phyloP scores from a whole-genome alignment of 2,113 vertebrate genomes.

The Polypterus senegalus region DNA sequence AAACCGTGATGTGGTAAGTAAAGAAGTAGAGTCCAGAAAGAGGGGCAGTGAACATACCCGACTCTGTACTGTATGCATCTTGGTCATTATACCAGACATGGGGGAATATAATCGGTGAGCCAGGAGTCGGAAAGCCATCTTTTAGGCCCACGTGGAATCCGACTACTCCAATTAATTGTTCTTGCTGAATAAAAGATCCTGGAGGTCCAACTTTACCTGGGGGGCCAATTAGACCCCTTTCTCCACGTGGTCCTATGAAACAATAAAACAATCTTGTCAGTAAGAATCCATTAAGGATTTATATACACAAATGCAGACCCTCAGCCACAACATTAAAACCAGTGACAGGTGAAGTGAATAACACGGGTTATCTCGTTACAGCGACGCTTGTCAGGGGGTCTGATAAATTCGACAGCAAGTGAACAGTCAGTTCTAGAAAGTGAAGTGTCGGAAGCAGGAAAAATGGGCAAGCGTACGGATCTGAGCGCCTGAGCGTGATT shows the following conservation, averaged over 20 bases:
- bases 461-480: too few relatives aligned
- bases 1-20: constrained; percentile 1
- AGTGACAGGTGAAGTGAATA: too few relatives aligned
- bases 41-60: neutral
- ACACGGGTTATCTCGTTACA: too few relatives aligned
- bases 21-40: neutral
- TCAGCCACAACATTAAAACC: too few relatives aligned
- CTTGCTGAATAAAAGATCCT: neutral
- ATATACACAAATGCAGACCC: too few relatives aligned
- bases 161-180: neutral
- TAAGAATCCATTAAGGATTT: too few relatives aligned
- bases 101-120: neutral
- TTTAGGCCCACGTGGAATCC: constrained; percentile 1
- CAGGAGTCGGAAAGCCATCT: neutral
- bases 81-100: constrained; percentile 2
- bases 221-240: neutral
- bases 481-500: too few relatives aligned
- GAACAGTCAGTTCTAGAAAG: too few relatives aligned
- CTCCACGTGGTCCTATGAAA: neutral
- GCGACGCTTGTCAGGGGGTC: too few relatives aligned
- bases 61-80: neutral
- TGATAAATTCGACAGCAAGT: too few relatives aligned
- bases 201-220: neutral
- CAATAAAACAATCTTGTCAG: neutral
- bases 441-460: too few relatives aligned